phyloP scores from a whole-genome alignment of 1,140 invertebrate genomes.

The Drosophila fuyamai region DNA sequence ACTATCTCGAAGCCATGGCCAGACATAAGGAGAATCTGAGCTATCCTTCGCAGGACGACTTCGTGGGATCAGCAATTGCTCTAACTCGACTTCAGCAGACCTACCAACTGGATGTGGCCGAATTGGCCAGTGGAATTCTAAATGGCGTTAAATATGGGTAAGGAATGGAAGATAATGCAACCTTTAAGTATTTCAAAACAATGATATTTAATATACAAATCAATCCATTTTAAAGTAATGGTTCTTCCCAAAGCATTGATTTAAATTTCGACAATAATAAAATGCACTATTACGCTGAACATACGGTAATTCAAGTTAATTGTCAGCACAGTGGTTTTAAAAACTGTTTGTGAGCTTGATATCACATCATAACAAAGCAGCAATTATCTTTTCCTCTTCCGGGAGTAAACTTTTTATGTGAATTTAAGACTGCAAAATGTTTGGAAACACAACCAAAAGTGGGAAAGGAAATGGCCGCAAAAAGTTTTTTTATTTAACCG shows the following conservation, averaged over 20 bases:
- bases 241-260: too few species aligned
- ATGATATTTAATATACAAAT: too few species aligned
- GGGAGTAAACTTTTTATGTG: not conserved
- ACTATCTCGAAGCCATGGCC: slow-evolving; percentile 90
- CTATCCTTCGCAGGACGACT: slow-evolving; percentile 94
- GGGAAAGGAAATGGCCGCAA: slow-evolving; percentile 3
- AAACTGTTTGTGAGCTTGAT: not conserved
- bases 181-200: too few species aligned
- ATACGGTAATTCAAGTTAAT: not conserved
- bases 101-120: slow-evolving; percentile 95
- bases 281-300: too few species aligned
- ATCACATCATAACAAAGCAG: not conserved
- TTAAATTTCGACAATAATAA: too few species aligned
- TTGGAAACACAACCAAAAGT: not conserved
- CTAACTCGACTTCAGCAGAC: slow-evolving; percentile 97
- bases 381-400: slow-evolving; percentile 3
- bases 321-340: not conserved
- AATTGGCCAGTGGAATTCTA: slow-evolving; percentile 94
- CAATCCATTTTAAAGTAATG: too few species aligned
- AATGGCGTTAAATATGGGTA: slow-evolving; percentile 94
- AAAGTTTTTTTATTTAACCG: not conserved
- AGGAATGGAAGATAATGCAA: slow-evolving; percentile 21
- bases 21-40: slow-evolving; percentile 88
- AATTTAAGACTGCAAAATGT: not conserved
- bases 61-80: slow-evolving; percentile 96